Percentiles rank a stretch among this genome's conserved stretches.
phyloP scores from a whole-genome alignment of 2,888 invertebrate species.

The Tetheella fluctuosa region DNA sequence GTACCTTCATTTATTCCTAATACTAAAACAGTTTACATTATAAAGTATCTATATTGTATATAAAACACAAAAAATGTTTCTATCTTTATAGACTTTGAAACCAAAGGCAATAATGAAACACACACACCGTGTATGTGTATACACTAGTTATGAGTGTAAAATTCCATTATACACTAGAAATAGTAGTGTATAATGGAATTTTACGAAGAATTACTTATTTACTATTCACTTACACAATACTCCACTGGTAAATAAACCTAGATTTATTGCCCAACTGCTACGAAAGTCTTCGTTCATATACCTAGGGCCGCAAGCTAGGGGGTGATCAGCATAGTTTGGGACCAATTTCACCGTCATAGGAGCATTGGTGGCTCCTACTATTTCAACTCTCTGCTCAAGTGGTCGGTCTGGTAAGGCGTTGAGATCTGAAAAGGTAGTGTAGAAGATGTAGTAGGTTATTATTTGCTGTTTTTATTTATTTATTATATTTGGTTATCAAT shows the following conservation, averaged over 20 bases:
- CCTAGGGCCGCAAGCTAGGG: constrained; percentile 89
- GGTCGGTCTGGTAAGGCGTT: constrained; percentile 87
- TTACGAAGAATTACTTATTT: too few species aligned
- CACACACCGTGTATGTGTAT: too few species aligned
- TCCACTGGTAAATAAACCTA: constrained; percentile 89
- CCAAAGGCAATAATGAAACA: too few species aligned
- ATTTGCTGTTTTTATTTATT: too few species aligned
- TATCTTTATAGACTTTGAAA: too few species aligned
- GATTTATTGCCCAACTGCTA: constrained; percentile 83
- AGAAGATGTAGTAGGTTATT: too few species aligned
- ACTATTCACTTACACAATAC: constrained; percentile 84
- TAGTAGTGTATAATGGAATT: too few species aligned
- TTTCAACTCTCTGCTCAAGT: constrained; percentile 82
- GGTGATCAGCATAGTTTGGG: constrained; percentile 89
- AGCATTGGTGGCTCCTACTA: constrained; percentile 86
- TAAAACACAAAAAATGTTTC: too few species aligned
- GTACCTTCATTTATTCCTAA: constrained; percentile 89
- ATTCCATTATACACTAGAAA: too few species aligned
- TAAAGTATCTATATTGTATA: too few species aligned
- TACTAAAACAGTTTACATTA: constrained; percentile 78
- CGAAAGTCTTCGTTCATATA: constrained; percentile 88
- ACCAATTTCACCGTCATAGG: constrained; percentile 83
- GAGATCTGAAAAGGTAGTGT: constrained; percentile 83
- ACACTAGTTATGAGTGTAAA: too few species aligned
- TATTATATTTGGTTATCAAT: too few species aligned